Evolutionary conservation across 2,888 invertebrate species (phyloP).

Genomic region (Plagodis dolabraria): DNA sequence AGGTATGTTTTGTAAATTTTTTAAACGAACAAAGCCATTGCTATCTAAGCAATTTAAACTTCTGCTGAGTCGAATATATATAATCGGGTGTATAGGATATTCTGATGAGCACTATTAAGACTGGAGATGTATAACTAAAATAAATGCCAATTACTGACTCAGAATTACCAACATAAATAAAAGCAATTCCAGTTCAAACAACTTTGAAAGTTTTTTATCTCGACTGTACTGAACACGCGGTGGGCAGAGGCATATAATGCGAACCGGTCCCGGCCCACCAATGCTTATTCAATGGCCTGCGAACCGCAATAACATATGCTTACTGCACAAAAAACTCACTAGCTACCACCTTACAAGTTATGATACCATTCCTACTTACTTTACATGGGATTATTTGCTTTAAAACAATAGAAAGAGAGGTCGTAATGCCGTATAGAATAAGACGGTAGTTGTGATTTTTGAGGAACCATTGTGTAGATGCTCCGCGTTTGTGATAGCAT

Average conservation of each 20-base stretch:
- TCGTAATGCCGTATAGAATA: conserved; percentile 12
- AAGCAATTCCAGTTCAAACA: too few species aligned
- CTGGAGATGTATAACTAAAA: not conserved
- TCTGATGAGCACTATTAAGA: too few species aligned
- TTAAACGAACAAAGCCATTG: too few species aligned
- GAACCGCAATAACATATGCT: conserved; percentile 69
- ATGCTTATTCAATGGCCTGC: conserved; percentile 61
- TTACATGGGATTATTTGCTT: conserved; percentile 10
- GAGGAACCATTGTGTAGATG: conserved; percentile 7
- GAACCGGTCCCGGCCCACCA: conserved; percentile 59
- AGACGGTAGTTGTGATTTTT: conserved; percentile 1
- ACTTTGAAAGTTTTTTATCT: conserved; percentile 31
- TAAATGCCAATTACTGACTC: not conserved
- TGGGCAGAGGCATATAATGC: conserved; percentile 62
- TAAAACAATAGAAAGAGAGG: not conserved
- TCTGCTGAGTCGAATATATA: too few species aligned
- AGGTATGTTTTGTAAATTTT: too few species aligned
- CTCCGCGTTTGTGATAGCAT: conserved; percentile 32
- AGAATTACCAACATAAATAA: too few species aligned
- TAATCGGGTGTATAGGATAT: too few species aligned
- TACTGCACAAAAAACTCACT: conserved; percentile 38
- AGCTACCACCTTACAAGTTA: conserved; percentile 44
- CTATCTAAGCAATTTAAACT: too few species aligned
- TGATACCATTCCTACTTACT: conserved; percentile 6
- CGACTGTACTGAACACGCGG: conserved; percentile 55